phyloP scores from a whole-genome alignment of 2,113 vertebrate species.

The Phyllostomus hastatus region DNA sequence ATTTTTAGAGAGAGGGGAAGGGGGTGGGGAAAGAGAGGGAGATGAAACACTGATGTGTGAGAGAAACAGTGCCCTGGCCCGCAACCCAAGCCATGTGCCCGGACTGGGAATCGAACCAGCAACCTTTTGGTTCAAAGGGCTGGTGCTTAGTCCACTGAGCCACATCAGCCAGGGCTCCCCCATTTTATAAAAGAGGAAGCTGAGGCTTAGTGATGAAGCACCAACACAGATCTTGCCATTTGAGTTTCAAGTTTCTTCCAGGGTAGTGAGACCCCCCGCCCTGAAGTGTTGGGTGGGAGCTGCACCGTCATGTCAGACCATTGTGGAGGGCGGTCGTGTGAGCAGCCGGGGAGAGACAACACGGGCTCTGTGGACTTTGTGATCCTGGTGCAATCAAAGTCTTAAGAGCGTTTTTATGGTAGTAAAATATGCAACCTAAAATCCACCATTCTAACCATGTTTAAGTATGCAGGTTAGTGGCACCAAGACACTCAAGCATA shows the following conservation, averaged over 20 bases:
- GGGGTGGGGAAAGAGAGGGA: too few species aligned
- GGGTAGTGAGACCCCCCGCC: background rate
- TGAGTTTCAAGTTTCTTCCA: background rate
- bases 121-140: too few species aligned
- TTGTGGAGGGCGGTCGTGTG: fast-evolving
- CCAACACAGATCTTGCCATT: background rate
- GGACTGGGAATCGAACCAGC: too few species aligned
- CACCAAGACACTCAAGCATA: background rate
- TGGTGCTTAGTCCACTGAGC: too few species aligned
- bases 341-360: background rate
- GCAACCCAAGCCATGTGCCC: too few species aligned
- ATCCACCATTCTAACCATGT: background rate
- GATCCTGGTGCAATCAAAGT: background rate
- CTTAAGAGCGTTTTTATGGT: background rate
- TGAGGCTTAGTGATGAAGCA: background rate
- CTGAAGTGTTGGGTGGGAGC: too few species aligned
- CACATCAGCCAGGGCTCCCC: too few species aligned
- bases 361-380: background rate
- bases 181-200: background rate
- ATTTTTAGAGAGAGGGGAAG: too few species aligned
- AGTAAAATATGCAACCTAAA: background rate
- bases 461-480: background rate
- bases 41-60: too few species aligned
- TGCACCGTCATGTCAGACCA: background rate
- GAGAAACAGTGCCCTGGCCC: too few species aligned